Percentiles rank a stretch among this genome's conserved stretches.
These are phyloP conservation scores for Charina bottae DNA, from an alignment of 2,113 vertebrate species.

Conservation along the genomic window DNA sequence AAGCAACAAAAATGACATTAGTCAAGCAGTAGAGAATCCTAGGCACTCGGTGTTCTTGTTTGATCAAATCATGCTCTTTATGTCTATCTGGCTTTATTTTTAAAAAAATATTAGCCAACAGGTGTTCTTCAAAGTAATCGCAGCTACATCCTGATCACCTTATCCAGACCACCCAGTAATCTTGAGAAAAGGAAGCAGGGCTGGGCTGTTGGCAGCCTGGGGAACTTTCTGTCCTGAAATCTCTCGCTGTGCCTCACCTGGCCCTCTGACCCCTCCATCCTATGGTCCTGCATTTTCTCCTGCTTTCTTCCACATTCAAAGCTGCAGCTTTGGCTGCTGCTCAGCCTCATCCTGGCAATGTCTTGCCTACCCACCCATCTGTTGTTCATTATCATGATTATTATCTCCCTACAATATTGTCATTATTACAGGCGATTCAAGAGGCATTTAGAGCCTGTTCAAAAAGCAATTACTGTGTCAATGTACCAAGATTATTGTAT, in stretches of 20 bases:
- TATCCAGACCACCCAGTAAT: neutral
- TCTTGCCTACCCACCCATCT: neutral
- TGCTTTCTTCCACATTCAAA: neutral
- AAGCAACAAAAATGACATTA: neutral
- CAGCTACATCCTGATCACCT: neutral
- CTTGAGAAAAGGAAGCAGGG: neutral
- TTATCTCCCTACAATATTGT: neutral
- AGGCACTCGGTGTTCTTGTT: neutral
- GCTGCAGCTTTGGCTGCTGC: neutral
- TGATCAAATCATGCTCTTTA: neutral
- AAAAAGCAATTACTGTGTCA: neutral
- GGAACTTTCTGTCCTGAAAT: neutral
- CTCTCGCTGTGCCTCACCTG: neutral
- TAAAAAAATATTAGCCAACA: neutral
- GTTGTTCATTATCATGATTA: neutral
- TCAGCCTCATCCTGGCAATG: neutral
- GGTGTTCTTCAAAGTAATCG: neutral
- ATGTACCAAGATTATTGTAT: neutral
- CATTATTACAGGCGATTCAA: neutral
- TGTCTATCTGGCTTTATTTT: neutral
- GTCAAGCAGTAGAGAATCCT: neutral
- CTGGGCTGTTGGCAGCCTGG: neutral
- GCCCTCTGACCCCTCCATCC: neutral
- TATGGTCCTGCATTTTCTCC: neutral
- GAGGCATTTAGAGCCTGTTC: neutral